phyloP scores from a whole-genome alignment of 2,113 vertebrate genomes.

The Tachuris rubrigastra region DNA sequence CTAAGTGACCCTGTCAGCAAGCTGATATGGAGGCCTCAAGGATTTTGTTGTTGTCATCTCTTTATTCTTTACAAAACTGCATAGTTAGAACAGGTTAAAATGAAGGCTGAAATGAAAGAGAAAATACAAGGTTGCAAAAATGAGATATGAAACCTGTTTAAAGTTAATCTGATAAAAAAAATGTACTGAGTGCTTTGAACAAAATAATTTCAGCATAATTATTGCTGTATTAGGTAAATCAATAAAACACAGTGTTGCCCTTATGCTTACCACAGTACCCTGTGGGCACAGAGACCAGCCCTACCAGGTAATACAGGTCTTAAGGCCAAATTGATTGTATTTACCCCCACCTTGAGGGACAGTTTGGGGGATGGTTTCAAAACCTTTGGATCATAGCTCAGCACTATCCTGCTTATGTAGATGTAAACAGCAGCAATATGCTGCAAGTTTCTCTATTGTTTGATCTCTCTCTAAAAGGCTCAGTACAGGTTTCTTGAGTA shows the following conservation, averaged over 20 bases:
- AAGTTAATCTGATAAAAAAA: background rate
- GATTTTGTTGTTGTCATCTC: background rate
- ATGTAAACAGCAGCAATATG: background rate
- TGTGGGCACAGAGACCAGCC: background rate
- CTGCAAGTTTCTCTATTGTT: background rate
- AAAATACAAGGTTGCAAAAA: background rate
- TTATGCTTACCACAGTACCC: background rate
- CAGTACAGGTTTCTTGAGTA: background rate
- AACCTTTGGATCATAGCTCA: background rate
- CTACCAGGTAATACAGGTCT: background rate
- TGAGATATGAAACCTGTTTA: background rate
- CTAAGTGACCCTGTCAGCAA: background rate
- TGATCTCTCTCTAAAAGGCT: background rate
- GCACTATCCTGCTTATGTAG: background rate
- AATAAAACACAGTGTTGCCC: background rate
- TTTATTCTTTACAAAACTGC: background rate
- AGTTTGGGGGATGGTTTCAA: background rate
- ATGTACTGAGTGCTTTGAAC: background rate
- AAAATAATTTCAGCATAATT: background rate
- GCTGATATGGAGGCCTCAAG: background rate
- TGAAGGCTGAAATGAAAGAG: background rate
- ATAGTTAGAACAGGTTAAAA: background rate
- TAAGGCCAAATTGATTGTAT: background rate
- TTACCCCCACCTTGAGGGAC: background rate
- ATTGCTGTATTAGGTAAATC: background rate